These are phyloP conservation scores for Xiphias gladius DNA, from an alignment of 2,113 vertebrate genomes.

Conservation along the genomic window DNA sequence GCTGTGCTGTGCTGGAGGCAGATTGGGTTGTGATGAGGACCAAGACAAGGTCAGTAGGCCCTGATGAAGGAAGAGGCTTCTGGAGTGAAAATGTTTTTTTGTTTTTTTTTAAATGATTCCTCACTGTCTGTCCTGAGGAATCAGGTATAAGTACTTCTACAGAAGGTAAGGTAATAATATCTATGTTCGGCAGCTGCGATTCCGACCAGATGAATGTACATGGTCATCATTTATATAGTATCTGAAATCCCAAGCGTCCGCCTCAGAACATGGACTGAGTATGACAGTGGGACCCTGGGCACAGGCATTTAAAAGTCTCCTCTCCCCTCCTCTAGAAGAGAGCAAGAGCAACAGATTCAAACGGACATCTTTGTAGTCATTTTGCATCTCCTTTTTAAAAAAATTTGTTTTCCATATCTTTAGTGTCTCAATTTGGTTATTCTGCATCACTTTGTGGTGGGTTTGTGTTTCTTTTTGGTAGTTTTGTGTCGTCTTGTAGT, in stretches of 20 bases:
- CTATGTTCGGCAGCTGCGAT: not conserved
- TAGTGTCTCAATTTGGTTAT: too few species aligned
- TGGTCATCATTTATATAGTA: too few species aligned
- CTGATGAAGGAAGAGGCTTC: not conserved
- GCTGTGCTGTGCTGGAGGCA: not conserved
- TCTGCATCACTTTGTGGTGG: too few species aligned
- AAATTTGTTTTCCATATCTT: not conserved
- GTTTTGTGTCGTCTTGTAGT: too few species aligned
- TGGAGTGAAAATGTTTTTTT: too few species aligned
- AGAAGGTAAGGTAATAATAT: not conserved
- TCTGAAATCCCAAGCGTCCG: too few species aligned
- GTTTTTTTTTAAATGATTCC: not conserved
- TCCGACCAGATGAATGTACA: too few species aligned
- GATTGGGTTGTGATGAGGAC: constrained; percentile 2
- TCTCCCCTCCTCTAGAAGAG: not conserved
- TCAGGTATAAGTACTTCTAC: not conserved
- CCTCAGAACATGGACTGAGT: too few species aligned
- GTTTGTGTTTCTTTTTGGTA: too few species aligned
- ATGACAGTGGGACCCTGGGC: too few species aligned
- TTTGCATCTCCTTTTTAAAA: not conserved
- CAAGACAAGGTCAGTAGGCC: not conserved
- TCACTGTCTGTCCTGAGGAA: not conserved
- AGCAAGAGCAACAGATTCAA: not conserved
- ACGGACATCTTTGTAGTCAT: not conserved
- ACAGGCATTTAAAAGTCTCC: not conserved